Evolutionary conservation across 2,888 invertebrate species (phyloP).

Genomic region (Tillus elongatus): DNA sequence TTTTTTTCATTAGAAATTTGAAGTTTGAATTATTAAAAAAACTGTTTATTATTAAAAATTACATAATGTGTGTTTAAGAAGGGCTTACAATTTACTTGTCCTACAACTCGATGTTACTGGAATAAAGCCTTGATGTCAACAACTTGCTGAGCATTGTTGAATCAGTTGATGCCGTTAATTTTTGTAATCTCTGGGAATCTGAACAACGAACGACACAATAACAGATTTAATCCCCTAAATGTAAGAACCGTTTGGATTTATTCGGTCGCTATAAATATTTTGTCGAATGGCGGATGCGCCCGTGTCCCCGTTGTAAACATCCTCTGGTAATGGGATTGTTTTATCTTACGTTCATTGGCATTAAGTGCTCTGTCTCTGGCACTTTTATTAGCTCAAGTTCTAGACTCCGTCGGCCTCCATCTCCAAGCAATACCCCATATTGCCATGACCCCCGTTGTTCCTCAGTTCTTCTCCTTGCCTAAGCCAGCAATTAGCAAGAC

Average conservation of each 20-base stretch:
- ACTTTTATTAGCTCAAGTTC: constrained; percentile 39
- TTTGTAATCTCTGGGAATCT: constrained; percentile 13
- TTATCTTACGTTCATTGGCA: constrained; percentile 41
- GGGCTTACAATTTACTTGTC: too few species aligned
- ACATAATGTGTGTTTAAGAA: too few species aligned
- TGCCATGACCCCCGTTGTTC: constrained; percentile 30
- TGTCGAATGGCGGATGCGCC: constrained; percentile 20
- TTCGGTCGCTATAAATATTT: constrained; percentile 32
- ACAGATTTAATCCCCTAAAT: constrained; percentile 30
- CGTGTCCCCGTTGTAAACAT: constrained; percentile 29
- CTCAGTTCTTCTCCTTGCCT: constrained; percentile 28
- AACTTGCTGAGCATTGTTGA: too few species aligned
- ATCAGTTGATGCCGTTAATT: too few species aligned
- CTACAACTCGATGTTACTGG: too few species aligned
- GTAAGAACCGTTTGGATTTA: constrained; percentile 28
- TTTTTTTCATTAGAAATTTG: too few species aligned
- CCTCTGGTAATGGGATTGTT: constrained; percentile 39
- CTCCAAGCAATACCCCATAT: constrained; percentile 31
- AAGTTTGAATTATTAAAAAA: too few species aligned
- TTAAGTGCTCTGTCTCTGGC: constrained; percentile 38
- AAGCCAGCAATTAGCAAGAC: constrained; percentile 34
- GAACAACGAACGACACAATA: too few species aligned
- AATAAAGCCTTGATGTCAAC: too few species aligned
- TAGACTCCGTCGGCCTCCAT: constrained; percentile 11
- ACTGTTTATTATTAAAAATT: too few species aligned